Base-by-base conservation (phyloP, 2,797 vertebrate genomes). In the Fundulus diaphanus region DNA sequence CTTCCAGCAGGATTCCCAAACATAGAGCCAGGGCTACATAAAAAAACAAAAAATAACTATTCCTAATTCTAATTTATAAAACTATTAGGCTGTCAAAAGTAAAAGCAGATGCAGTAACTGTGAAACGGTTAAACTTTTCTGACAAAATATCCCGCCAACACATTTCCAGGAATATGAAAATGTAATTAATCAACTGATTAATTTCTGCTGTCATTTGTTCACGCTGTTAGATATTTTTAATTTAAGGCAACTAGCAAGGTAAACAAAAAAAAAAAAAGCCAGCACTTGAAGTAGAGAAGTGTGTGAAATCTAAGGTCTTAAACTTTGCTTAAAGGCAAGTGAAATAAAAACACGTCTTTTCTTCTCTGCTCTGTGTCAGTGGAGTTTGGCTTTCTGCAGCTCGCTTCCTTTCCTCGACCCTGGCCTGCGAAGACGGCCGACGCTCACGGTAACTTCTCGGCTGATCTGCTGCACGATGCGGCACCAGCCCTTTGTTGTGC, bases 401-500 rank as follows among this genome's bases (percentile, higher is more conserved):
- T 72, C 29, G 29, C 72, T n/a, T 52, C 61, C 33, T 73, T 74
- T 63, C 73, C 74, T 83, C n/a, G n/a, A 76, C 67, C 61, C 61
- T 68, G 70, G 65, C 9, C 49, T 49, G 8, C 48, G 67, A 84
- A 79, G 63, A 44, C 51, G 54, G 59, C 82, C 74, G 59, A 46
- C 65, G 27, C 75, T 77, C 13, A 51, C 4, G 20, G 77, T 67
- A 51, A 61, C 87, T 78, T 35, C 75, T 83, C 76, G 0, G 44
- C 57, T 70, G 75, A 85, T 83, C 78, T 81, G 87, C 74, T 9
- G 78, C 85, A 78, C 61, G 57, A 84, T 15, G 70, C 80, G n/a
- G 20, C 42, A n/a, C 24, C 71, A 72, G 35, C 79, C 83, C 84
- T 90, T 84, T 87, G 85, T 84, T 87, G 83, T 85, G 83, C 63